Evolutionary conservation across 1,140 invertebrate genomes (phyloP), one percentile per base, ranked within the genome.

Genomic region (Luehdorfia chinensis): DNA sequence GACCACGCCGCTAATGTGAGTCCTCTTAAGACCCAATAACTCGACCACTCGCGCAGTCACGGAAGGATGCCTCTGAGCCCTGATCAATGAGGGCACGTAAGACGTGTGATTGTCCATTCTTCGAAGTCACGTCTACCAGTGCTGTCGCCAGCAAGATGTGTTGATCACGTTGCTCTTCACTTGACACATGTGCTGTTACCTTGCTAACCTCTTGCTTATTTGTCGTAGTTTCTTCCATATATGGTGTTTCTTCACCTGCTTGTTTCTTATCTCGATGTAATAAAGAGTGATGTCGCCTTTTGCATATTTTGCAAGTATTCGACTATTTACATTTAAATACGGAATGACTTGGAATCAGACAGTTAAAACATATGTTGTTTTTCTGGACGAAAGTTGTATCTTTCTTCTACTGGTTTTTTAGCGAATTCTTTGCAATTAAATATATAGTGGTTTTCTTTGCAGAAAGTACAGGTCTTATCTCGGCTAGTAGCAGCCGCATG

Each of bases 111-210:
- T 54, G 2, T 13, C 52, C 58, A 44, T 47, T 9, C 2, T 34
- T 47, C 21, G 54, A 48, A 15, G n/a, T n/a, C n/a, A 66, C 51
- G 8, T 50, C 23, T 37, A 61, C 55, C 44, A 50, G 32, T 32
- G 55, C 55, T 37, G 58, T 66, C 1, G 62, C 58, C 39, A 59
- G 25, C 32, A 66, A 54, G 1, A 53, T 43, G 19, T 57, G 15
- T 52, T 43, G 39, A 47, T 33, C 47, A 39, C 46, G 51, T 49
- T 50, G 45, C 53, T 54, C 21, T 27, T 13, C 44, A 4, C 15
- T 14, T 19, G 44, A 53, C 30, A 46, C 46, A 23, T 63, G 55
- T 43, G 50, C 30, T 13, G 45, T 51, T 47, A 32, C 12, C 15
- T 14, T 7, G 19, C 3, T 7, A 4, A 4, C 7, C 7, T 21